phyloP scores from a whole-genome alignment of 2,888 invertebrate genomes.

The Imbricaverruca yamaguchii region DNA sequence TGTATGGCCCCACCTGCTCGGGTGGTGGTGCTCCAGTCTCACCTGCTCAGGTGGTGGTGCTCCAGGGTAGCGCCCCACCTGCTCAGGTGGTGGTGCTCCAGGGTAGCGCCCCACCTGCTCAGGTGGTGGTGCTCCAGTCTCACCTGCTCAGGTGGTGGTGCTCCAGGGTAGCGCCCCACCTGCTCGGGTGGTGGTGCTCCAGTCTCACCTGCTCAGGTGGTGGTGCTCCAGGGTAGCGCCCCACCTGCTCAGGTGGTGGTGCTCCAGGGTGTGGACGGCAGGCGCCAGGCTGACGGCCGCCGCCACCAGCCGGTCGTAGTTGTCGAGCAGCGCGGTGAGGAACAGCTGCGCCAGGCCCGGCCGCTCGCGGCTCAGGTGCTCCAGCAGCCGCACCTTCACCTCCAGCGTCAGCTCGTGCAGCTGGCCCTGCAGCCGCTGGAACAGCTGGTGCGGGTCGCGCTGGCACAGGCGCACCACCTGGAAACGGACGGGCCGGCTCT shows the following conservation, averaged over 20 bases:
- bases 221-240: too few relatives aligned
- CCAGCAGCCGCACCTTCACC: constrained; percentile 52
- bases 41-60: background rate
- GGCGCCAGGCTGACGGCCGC: constrained; percentile 53
- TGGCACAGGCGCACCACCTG: constrained; percentile 44
- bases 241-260: too few relatives aligned
- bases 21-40: too few relatives aligned
- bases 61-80: background rate
- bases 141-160: too few relatives aligned
- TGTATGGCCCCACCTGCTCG: too few relatives aligned
- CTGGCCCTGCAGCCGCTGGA: constrained; percentile 54
- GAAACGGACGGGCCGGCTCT: constrained; percentile 27
- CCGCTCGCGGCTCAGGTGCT: constrained; percentile 41
- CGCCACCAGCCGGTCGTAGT: constrained; percentile 54
- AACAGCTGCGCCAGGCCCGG: constrained; percentile 17
- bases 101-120: background rate
- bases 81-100: background rate
- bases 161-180: background rate
- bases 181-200: background rate
- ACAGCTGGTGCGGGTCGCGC: constrained; percentile 56
- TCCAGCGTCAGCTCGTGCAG: constrained; percentile 57
- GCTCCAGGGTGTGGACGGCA: constrained; percentile 53
- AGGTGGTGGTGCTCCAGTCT: too few relatives aligned
- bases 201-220: background rate
- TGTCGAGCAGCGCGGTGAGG: constrained; percentile 50